Base-by-base conservation (phyloP, 2,113 vertebrate genomes). In the Peromyscus californicus region DNA sequence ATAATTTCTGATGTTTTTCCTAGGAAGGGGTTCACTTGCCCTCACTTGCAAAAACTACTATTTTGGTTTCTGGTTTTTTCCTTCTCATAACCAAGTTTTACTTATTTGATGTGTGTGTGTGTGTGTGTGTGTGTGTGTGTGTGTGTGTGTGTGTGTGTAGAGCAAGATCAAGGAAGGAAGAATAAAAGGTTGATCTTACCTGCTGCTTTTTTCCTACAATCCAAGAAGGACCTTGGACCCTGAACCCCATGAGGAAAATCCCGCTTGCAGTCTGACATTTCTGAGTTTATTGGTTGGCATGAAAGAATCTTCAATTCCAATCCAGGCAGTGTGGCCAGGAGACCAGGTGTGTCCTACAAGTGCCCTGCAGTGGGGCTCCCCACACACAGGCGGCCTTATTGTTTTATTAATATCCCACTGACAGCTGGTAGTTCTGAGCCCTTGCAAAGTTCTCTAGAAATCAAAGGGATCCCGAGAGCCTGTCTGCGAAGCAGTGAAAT, bases 351-450 rank as follows among this genome's bases (percentile, higher is more conserved):
- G 24, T 72, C 82, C 88, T 84, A 70, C 31, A 86, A 72, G 36
- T 0, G 33, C 39, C 74, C 33, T 33, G 7, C 12, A 8, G 33
- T 36, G 21, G 9, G 29, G 75, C 75, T 65, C 42, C 59, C 2
- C 8, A 3, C 59, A 48, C 74, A 67, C 42, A n/a, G 36, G 22
- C 45, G 24, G 84, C 70, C 61, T 92, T 83, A 65, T 88, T 95
- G 94, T 97, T 96, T 96, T 96, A 92, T 98, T 97, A 93, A 97
- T 96, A 96, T 82, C 61, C 75, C 51, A 82, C 90, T 88, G 85
- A 96, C 92, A 96, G 95, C 94, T 97, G 89, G 75, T 96, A 33
- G 80, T 93, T 89, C 75, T 48, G 80, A 95, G 95, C 76, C 39
- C 85, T 97, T 97, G 95, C 76, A 33, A 63, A 42, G 45, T 92